Evolutionary conservation across 2,113 vertebrate genomes (phyloP), one percentile per base, ranked within the genome.

Genomic region (Cyphomyrus plagiostoma): DNA sequence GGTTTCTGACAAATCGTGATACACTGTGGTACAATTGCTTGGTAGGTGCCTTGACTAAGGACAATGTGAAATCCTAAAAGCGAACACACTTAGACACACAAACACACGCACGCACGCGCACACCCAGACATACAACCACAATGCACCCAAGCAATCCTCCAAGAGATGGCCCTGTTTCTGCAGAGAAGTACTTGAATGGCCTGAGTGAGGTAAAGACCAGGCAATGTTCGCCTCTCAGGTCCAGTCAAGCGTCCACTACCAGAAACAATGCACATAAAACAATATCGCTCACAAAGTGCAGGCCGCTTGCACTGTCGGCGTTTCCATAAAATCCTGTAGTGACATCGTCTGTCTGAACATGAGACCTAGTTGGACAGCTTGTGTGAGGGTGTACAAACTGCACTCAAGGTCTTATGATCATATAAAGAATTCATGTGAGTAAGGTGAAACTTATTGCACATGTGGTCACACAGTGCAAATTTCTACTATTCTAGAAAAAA

Each of bases 341-440:
- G 97, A 97, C 96, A 90, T 95, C 92, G 95, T 97, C 97, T 94
- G 96, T 96, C 90, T 48, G 92, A 96, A 96, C 62, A 94, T 95
- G 98, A 98, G 97, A 94, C 96, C 93, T 96, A 95, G 92, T 96
- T 93, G 94, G 95, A 94, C 92, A 96, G 97, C 96, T 97, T 98
- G 93, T 97, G 97, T 96, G 98, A 99, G 98, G 98, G 98, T 99
- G 97, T 17, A 97, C 94, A 98, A 97, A 96, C 97, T 97, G 95
- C 96, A 96, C 96, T 96, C 96, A 95, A 95, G 95, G 96, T 93
- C 97, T 99, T 97, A 96, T 94, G 92, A 95, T 96, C 96, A 95
- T 95, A 95, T 95, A 95, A 83, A 83, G 95, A 94, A 93, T 91
- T 91, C 90, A 92, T 91, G 90, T 92, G 62, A 93, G 90, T 93